These are phyloP conservation scores for Caracal caracal DNA, from an alignment of 2,113 vertebrate genomes.

Conservation along the genomic window DNA sequence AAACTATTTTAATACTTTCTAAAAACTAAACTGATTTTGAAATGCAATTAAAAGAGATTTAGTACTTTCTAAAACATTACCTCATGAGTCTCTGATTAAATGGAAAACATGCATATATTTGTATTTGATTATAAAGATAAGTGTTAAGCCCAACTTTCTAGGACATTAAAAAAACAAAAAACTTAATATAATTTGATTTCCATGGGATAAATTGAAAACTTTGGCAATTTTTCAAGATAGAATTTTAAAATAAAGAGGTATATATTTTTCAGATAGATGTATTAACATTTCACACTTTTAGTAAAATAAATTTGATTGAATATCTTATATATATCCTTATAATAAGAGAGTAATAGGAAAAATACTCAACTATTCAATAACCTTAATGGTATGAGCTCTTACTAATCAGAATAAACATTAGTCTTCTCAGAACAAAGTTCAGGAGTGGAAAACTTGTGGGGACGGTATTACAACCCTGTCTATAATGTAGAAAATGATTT, in stretches of 20 bases:
- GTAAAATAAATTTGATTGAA: neutral
- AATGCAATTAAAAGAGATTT: conserved; percentile 7
- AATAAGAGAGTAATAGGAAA: neutral
- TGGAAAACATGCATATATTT: neutral
- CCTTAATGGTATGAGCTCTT: neutral
- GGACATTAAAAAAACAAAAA: neutral
- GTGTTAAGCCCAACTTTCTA: neutral
- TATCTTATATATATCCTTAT: neutral
- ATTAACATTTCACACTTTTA: neutral
- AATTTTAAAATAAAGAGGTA: neutral
- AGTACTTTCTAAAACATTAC: conserved; percentile 15
- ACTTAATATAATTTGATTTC: neutral
- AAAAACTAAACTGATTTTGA: conserved; percentile 28
- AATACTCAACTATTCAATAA: neutral
- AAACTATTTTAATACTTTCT: neutral
- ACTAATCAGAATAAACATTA: neutral
- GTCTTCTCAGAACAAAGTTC: neutral
- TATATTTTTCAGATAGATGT: neutral
- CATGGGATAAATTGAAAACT: neutral
- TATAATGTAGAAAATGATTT: neutral
- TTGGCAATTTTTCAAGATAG: neutral
- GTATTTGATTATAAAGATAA: neutral
- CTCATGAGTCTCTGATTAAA: neutral
- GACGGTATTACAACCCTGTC: neutral
- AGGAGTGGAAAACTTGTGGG: neutral